phyloP scores from a whole-genome alignment of 2,888 invertebrate species.

The Caenorhabditis sinica region DNA sequence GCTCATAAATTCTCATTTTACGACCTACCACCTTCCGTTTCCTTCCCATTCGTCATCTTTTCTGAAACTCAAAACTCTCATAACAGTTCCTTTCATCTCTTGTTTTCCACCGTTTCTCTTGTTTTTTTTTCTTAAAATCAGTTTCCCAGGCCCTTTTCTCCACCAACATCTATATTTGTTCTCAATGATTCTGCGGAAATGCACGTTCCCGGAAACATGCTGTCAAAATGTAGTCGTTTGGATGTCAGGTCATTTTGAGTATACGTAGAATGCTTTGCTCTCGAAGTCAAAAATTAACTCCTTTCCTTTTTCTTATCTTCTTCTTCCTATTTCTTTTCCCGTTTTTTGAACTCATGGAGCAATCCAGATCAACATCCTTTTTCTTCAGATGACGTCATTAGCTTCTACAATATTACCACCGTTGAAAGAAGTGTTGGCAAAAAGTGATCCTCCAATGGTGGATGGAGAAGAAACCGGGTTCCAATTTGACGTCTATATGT shows the following conservation, averaged over 20 bases:
- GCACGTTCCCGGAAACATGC: conserved; percentile 48
- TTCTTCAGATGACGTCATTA: conserved; percentile 49
- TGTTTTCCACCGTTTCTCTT: not conserved
- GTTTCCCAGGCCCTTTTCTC: conserved; percentile 21
- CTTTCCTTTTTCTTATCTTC: not conserved
- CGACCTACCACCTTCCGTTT: not conserved
- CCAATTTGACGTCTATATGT: conserved; percentile 72
- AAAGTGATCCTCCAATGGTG: not conserved
- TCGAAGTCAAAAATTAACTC: conserved; percentile 9
- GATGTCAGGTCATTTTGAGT: conserved; percentile 26
- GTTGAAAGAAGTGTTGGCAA: conserved; percentile 1
- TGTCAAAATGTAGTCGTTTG: conserved; percentile 40
- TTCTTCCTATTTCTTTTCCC: conserved; percentile 4
- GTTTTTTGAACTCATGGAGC: not conserved
- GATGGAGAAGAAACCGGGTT: conserved; percentile 55
- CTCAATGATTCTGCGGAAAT: conserved; percentile 13
- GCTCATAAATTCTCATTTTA: conserved; percentile 24
- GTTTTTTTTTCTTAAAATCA: conserved; percentile 9
- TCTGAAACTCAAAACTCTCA: not conserved
- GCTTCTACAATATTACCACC: conserved; percentile 26
- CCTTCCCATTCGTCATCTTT: conserved; percentile 2
- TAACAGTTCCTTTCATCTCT: not conserved
- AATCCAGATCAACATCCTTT: not conserved
- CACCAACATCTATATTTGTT: conserved; percentile 8
- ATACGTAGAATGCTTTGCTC: conserved; percentile 22